Evolutionary conservation across 1,140 invertebrate species (phyloP), one percentile per base, ranked within the genome.

Genomic region (Drosophila punjabiensis): DNA sequence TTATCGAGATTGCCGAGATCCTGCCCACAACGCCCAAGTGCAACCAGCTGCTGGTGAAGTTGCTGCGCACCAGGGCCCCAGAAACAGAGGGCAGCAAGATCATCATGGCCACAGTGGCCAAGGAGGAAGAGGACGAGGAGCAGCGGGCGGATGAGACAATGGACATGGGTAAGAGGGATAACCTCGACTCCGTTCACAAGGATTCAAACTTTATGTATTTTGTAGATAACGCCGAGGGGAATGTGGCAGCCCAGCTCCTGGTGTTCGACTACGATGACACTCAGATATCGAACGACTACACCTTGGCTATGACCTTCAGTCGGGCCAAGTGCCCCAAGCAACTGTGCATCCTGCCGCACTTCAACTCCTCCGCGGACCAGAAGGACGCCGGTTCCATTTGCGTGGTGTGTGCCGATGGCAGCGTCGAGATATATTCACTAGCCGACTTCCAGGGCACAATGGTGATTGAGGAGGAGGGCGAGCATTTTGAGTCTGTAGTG

Each of bases 401-500:
- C 9, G 90, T 96, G 58, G 95, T 97, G 11, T 96, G 96, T 70
- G 94, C 94, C 13, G 96, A 97, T 92, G 96, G 97, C 10, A 94
- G 94, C 37, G 93, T 97, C 6, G 94, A 96, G 81, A 84, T 97
- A 35, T 94, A 96, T 47, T 95, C 96, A 30, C 86, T 97, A 9
- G 93, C 94, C 13, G 95, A 95, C 45, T 94, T 97, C 56, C 95
- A 95, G 76, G 94, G 94, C 10, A 91, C 96, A 9, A 95, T 95
- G 5, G 94, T 95, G 61, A 95, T 96, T 13, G 94, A 94, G 79
- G 94, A 96, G 37, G 95, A 96, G 1, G 94, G 94, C n/a, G 94
- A 95, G 37, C 95, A 95, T 81, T 97, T 97, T 82, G 95, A 96
- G 14, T 96, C 96, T 2, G 96, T 96, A 18, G 95, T 95, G 6